These are phyloP conservation scores for Apis dorsata DNA, from an alignment of 1,140 invertebrate species.

Conservation along the genomic window DNA sequence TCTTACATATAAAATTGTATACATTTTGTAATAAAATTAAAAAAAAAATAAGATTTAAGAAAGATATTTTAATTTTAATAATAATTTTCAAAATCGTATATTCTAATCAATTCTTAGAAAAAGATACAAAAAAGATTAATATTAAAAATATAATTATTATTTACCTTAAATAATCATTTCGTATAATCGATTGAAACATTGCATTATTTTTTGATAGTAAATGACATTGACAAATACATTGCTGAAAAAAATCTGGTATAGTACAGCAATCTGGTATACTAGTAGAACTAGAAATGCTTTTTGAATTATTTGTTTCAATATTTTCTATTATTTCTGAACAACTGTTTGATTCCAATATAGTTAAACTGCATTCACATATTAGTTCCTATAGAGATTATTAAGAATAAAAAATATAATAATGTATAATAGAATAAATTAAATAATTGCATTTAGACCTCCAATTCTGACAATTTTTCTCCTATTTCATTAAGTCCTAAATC, in stretches of 20 bases:
- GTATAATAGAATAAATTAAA: slow-evolving; percentile 11
- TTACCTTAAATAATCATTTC: slow-evolving; percentile 64
- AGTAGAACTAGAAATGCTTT: neutral
- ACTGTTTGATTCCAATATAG: slow-evolving; percentile 19
- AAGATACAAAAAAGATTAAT: too few relatives aligned
- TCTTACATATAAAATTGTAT: too few relatives aligned
- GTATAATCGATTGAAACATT: neutral
- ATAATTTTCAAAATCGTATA: too few relatives aligned
- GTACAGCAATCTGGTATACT: neutral
- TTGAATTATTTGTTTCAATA: neutral
- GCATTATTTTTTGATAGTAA: slow-evolving; percentile 5
- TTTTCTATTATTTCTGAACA: neutral
- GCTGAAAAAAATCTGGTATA: neutral
- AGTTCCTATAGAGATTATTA: slow-evolving; percentile 37
- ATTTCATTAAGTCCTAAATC: slow-evolving; percentile 53
- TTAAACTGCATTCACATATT: slow-evolving; percentile 35
- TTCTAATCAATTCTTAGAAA: too few relatives aligned
- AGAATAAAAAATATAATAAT: neutral
- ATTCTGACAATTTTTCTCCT: slow-evolving; percentile 5
- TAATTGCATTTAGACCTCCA: slow-evolving; percentile 11
- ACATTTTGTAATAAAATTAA: too few relatives aligned
- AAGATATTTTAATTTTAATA: too few relatives aligned
- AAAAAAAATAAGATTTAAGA: too few relatives aligned
- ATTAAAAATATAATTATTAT: neutral
- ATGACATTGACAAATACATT: slow-evolving; percentile 32